These are phyloP conservation scores for Geopemphigus sp. DNA, from an alignment of 1,140 invertebrate species.

Conservation along the genomic window DNA sequence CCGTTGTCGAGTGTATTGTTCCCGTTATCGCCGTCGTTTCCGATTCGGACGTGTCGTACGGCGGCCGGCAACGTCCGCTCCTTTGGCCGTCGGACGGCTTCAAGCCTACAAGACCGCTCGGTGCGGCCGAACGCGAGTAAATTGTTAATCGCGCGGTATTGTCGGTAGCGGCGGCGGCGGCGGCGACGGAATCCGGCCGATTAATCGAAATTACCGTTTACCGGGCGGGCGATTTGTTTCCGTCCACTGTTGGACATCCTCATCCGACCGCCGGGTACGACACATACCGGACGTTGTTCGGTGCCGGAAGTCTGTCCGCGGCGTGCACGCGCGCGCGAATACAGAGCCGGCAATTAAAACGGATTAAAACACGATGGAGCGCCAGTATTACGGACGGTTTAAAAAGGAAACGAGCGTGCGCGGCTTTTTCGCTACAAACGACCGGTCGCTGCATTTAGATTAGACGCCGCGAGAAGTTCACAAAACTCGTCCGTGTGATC, in stretches of 20 bases:
- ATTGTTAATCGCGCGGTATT: background rate
- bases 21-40: background rate
- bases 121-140: too few species aligned
- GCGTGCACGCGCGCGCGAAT: background rate
- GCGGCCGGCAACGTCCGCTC: background rate
- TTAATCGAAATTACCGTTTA: slow-evolving; percentile 12
- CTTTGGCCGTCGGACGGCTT: background rate
- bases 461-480: too few species aligned
- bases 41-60: background rate
- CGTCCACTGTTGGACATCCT: background rate
- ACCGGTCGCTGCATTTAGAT: too few species aligned
- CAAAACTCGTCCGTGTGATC: too few species aligned
- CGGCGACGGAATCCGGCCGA: background rate
- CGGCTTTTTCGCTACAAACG: too few species aligned
- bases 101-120: too few species aligned
- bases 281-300: background rate
- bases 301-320: background rate
- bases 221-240: slow-evolving; percentile 1
- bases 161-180: background rate
- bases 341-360: background rate
- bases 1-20: too few species aligned
- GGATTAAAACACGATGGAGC: slow-evolving; percentile 9
- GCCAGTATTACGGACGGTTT: background rate
- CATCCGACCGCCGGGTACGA: background rate
- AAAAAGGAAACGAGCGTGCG: too few species aligned